phyloP scores from a whole-genome alignment of 2,113 vertebrate species.

The Plotosus lineatus region DNA sequence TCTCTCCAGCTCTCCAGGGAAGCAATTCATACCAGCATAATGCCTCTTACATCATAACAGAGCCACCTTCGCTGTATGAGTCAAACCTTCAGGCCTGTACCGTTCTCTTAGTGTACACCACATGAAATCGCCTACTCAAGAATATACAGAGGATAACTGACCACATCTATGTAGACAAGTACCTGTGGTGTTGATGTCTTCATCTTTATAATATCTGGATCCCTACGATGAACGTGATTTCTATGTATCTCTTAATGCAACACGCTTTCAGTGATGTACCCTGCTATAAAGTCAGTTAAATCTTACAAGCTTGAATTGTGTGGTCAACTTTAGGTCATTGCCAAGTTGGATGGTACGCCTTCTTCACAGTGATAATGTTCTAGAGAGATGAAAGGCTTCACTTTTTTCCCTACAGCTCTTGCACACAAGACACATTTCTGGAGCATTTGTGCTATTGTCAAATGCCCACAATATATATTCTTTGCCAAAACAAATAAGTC shows the following conservation, averaged over 20 bases:
- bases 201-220: neutral
- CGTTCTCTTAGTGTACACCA: neutral
- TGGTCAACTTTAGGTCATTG: no score
- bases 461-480: no score
- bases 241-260: neutral
- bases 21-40: neutral
- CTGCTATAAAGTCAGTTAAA: neutral
- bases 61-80: neutral
- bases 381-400: no score
- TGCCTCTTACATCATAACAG: slow-evolving; percentile 2
- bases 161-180: neutral
- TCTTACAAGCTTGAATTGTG: neutral
- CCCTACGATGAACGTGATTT: neutral
- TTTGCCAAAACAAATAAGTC: no score
- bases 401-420: no score
- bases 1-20: neutral
- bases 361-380: no score
- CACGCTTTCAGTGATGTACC: neutral
- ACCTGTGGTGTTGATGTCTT: neutral
- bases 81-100: neutral
- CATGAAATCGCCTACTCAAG: neutral
- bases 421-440: no score
- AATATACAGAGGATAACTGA: neutral
- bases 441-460: no score
- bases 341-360: no score